Base-by-base conservation (phyloP, 37 sponge, comb jelly and placozoan species). In the Haliclona indistincta region DNA sequence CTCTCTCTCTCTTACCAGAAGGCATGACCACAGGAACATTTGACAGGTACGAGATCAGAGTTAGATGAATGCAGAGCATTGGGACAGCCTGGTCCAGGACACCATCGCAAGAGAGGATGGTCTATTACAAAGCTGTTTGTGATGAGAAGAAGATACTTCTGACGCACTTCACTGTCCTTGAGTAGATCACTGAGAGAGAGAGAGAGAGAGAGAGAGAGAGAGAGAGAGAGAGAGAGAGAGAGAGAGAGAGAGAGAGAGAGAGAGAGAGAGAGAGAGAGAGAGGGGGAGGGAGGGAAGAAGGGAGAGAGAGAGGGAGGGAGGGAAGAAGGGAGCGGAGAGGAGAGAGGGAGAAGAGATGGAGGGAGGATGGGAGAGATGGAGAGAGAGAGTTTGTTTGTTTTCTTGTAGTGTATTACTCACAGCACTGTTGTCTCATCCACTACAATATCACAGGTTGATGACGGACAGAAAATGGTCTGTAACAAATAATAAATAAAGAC, bases 31-130 rank as follows among this genome's bases (percentile, higher is more conserved):
- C 97, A 96, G 10, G 42, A 32, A 41, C 97, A 96, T 15, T 35
- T 41, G 26, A 96, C 97, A 34, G 81, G 83, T 26, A 36, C 20
- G 51, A 55, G 51, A n/a, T 84, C 84, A 1, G 42, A 64, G 43
- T 68, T 63, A 29, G 69, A 30, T 20, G 64, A 76, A 35, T 67
- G 61, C 34, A 96, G 61, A 45, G 93, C 97, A 71, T 89, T 83
- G 45, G 43, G 55, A 74, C 97, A 96, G 30, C 94, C 97, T 15
- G 97, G 93, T 26, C 85, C 47, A 25, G 97, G 97, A 65, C 97
- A 96, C 90, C 91, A 96, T 39, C 68, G 60, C 39, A 96, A 54
- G 34, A 52, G 39, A 6, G 86, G 86, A 56, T 96, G 74, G 43
- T 84, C 94, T 56, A 84, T 71, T 17, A 95, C 93, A 82, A 92